Evolutionary conservation across 2,888 invertebrate genomes (phyloP).

Genomic region (Laothoe populi): DNA sequence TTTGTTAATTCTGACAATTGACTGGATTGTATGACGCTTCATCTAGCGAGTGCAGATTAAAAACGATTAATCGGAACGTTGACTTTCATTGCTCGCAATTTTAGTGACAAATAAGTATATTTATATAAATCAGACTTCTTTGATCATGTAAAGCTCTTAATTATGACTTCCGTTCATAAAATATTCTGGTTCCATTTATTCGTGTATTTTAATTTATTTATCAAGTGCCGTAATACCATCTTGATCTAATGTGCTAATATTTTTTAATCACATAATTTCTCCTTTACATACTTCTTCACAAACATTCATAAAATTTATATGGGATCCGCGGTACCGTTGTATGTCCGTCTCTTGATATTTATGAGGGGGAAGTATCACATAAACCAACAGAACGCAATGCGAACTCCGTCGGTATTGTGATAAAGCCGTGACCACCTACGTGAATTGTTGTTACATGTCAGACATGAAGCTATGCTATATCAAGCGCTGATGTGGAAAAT

Average conservation of each 20-base stretch:
- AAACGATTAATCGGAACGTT: too few species aligned
- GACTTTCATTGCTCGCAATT: too few species aligned
- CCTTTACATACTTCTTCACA: background rate
- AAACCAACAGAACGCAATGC: slow-evolving; percentile 42
- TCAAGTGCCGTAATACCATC: background rate
- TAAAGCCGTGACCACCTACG: slow-evolving; percentile 78
- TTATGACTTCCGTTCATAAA: too few species aligned
- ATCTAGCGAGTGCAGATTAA: too few species aligned
- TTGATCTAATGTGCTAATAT: too few species aligned
- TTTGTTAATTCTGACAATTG: too few species aligned
- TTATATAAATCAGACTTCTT: too few species aligned
- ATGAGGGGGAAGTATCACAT: slow-evolving; percentile 68
- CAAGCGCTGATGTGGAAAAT: background rate
- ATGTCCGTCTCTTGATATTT: slow-evolving; percentile 58
- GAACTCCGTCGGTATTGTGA: slow-evolving; percentile 62
- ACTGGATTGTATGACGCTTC: too few species aligned
- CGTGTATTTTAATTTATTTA: too few species aligned
- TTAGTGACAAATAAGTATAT: too few species aligned
- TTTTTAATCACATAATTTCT: background rate
- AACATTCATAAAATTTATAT: slow-evolving; percentile 15
- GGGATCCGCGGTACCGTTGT: slow-evolving; percentile 16
- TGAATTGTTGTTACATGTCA: slow-evolving; percentile 32
- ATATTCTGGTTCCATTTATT: too few species aligned
- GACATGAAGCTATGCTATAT: background rate
- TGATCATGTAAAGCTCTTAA: too few species aligned